Evolutionary conservation across 2,888 invertebrate species (phyloP), one percentile per base, ranked within the genome.

Genomic region (Apocheima hispidaria): DNA sequence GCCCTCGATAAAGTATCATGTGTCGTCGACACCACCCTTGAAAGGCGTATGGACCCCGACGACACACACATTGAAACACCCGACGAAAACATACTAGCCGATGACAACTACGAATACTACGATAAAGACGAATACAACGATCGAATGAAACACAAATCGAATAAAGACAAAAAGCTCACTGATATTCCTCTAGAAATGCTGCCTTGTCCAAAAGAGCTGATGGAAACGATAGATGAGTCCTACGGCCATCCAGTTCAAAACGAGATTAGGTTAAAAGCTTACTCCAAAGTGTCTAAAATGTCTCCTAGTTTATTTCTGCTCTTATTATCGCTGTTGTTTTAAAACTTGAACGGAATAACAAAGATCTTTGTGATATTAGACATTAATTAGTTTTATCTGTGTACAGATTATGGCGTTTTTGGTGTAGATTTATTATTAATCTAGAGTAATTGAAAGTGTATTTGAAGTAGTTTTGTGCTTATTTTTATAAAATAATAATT

Each of bases 1-100:
- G 94, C 95, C 46, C 93, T 97, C 56, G 96, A 96, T 77, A 95
- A 95, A 82, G 91, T 97, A 78, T 95, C 95, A 60, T 97, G 97
- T 89, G 91, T 94, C 79, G 86, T 95, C 74, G 95, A 94, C 41
- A 72, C 83, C 0, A 71, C 73, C 5, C 78, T 75, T 40, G 89
- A 90, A 56, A 74, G 83, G 48, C 84, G 83, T 33, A 73, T 79
- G n/a, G 86, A 81, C 48, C 78, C 82, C 20, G 83, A 80, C 41
- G 79, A 82, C 54, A 77, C 43, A 16, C 66, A 60, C 48, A 59
- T 77, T 58, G 84, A 84, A 58, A 73, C 77, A 4, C 48, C 53
- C 30, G 82, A 77, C 50, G 80, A 79, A 49, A 88, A 88, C 63
- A 67, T 82, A 36, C 63, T 89, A 35, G 75, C 84, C 7, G 90